phyloP scores from a whole-genome alignment of 2,113 vertebrate genomes.

The Gambusia holbrooki region DNA sequence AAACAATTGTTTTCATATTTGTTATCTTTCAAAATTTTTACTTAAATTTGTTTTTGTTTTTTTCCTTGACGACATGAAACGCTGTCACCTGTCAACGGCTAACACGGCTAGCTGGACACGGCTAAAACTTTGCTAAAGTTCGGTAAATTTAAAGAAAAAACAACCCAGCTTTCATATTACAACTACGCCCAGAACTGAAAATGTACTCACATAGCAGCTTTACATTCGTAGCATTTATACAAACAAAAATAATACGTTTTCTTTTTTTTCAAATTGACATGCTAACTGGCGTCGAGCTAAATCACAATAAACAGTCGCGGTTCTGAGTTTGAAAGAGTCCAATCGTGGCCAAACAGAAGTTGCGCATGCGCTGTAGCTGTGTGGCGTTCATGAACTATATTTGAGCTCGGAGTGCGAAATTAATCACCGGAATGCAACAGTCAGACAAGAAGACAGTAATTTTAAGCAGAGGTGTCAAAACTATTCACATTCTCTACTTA shows the following conservation, averaged over 20 bases:
- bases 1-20: accelerated
- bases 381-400: accelerated
- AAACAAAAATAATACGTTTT: not conserved
- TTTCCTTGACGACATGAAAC: not conserved
- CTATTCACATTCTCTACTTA: too few species aligned
- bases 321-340: slow-evolving; percentile 59
- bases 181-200: accelerated
- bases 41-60: not conserved
- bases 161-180: accelerated
- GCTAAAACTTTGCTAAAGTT: not conserved
- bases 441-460: not conserved
- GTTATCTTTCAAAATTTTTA: not conserved
- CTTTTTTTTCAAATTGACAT: not conserved
- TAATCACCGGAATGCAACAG: not conserved
- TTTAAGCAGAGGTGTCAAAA: too few species aligned
- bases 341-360: not conserved
- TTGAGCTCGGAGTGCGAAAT: not conserved
- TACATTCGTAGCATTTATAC: not conserved
- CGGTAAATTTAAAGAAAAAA: not conserved
- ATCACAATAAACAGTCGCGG: slow-evolving; percentile 42
- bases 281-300: not conserved
- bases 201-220: slow-evolving; percentile 19
- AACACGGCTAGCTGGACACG: not conserved
- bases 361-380: slow-evolving; percentile 1
- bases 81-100: slow-evolving; percentile 30